These are phyloP conservation scores for Sylvietta virens DNA, from an alignment of 2,113 vertebrate species.

Conservation along the genomic window DNA sequence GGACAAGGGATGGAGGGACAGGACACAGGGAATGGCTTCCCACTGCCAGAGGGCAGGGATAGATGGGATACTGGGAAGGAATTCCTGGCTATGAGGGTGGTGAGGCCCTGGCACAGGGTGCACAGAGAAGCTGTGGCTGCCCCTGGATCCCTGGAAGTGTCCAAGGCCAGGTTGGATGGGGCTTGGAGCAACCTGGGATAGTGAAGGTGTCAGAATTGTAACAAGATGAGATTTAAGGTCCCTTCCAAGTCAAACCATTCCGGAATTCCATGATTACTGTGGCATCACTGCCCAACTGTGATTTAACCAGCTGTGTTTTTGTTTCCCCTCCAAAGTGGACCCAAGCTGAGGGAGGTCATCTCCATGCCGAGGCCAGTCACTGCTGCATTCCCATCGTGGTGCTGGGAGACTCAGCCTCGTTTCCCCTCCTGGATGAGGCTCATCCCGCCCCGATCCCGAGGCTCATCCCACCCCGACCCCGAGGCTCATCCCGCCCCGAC, in stretches of 20 bases:
- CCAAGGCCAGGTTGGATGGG: fast-evolving
- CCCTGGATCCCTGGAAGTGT: background rate
- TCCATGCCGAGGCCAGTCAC: fast-evolving
- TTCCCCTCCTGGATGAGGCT: background rate
- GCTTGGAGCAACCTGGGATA: background rate
- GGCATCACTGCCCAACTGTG: background rate
- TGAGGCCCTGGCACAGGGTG: fast-evolving
- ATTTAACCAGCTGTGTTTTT: background rate
- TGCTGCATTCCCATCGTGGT: background rate
- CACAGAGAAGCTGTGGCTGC: background rate
- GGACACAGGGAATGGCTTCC: background rate
- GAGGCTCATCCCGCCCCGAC: background rate
- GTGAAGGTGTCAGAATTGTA: no score
- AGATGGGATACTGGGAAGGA: background rate
- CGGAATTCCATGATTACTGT: background rate
- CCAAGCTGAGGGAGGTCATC: background rate
- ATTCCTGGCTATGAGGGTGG: fast-evolving
- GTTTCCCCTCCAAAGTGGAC: background rate
- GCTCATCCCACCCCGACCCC: background rate
- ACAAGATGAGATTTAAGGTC: background rate
- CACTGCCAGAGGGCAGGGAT: background rate
- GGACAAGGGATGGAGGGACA: background rate
- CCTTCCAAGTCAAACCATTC: background rate
- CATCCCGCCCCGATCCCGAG: background rate
- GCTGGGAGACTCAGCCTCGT: fast-evolving